These are phyloP conservation scores for Aphaenogaster floridana DNA, from an alignment of 1,140 invertebrate genomes.

Conservation along the genomic window DNA sequence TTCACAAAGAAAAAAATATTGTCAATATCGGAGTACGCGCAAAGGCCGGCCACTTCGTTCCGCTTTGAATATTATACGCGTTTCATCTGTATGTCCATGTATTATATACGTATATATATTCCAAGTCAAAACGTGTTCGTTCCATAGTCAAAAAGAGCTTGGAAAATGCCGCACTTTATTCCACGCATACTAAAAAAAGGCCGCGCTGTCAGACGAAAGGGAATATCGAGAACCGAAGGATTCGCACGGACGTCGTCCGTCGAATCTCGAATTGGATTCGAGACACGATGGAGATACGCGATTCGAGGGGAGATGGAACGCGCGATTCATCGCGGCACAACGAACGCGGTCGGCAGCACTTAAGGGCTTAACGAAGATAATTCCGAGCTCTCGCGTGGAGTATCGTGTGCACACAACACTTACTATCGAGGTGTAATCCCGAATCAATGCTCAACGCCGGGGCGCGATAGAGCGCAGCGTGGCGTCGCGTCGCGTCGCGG, in stretches of 20 bases:
- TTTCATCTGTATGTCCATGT: slow-evolving; percentile 34
- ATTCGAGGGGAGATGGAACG: slow-evolving; percentile 9
- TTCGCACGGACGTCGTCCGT: slow-evolving; percentile 11
- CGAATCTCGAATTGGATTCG: slow-evolving; percentile 45
- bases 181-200: slow-evolving; percentile 34
- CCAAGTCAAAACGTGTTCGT: slow-evolving; percentile 55
- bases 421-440: slow-evolving; percentile 65
- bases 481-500: slow-evolving; percentile 25
- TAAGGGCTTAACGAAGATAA: slow-evolving; percentile 65
- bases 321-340: slow-evolving; percentile 44
- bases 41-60: slow-evolving; percentile 31
- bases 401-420: slow-evolving; percentile 57
- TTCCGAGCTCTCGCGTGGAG: slow-evolving; percentile 57
- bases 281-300: slow-evolving; percentile 26
- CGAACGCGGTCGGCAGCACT: slow-evolving; percentile 59
- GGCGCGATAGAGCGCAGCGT: slow-evolving; percentile 1
- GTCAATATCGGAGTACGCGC: neutral
- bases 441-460: slow-evolving; percentile 52
- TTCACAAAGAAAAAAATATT: slow-evolving; percentile 16
- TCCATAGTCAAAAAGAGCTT: slow-evolving; percentile 60
- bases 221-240: slow-evolving; percentile 34
- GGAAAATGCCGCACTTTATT: slow-evolving; percentile 47
- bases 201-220: neutral
- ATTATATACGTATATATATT: slow-evolving; percentile 42
- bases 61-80: slow-evolving; percentile 58